These are phyloP conservation scores for Drosophila gunungcola DNA, from an alignment of 1,140 invertebrate genomes.

Conservation along the genomic window DNA sequence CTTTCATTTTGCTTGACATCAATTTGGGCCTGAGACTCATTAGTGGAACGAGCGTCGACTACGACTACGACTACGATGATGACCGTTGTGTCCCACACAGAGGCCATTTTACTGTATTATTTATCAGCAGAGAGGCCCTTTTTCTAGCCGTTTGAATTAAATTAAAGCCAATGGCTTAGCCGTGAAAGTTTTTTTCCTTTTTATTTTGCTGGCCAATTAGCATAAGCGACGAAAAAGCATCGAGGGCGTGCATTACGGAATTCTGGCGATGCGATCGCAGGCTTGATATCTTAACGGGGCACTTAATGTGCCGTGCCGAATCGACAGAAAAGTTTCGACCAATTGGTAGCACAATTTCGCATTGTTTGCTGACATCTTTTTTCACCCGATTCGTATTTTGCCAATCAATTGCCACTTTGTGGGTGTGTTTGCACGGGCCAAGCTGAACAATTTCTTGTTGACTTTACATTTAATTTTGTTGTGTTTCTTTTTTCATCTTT, in stretches of 20 bases:
- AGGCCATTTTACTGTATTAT: constrained; percentile 68
- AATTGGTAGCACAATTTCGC: constrained; percentile 78
- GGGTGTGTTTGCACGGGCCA: constrained; percentile 56
- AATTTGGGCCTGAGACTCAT: constrained; percentile 60
- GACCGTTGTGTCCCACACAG: constrained; percentile 57
- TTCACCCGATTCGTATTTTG: constrained; percentile 52
- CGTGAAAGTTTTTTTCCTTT: constrained; percentile 74
- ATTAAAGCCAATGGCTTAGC: constrained; percentile 70
- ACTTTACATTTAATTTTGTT: constrained; percentile 72
- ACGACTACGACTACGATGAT: constrained; percentile 3
- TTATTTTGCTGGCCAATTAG: constrained; percentile 60
- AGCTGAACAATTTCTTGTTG: constrained; percentile 55
- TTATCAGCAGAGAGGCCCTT: constrained; percentile 64
- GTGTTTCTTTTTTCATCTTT: constrained; percentile 23
- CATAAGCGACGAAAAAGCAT: constrained; percentile 72
- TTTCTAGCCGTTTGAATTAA: constrained; percentile 77
- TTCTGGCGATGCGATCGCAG: constrained; percentile 47
- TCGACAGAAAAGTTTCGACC: constrained; percentile 41
- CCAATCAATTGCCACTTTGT: constrained; percentile 78
- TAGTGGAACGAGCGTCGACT: constrained; percentile 35
- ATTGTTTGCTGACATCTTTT: constrained; percentile 74
- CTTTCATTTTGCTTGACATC: constrained; percentile 69
- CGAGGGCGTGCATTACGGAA: constrained; percentile 55
- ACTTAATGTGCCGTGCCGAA: constrained; percentile 63
- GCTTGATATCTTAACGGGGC: constrained; percentile 53